phyloP scores from a whole-genome alignment of 1,140 invertebrate genomes.

The Tribolium madens region DNA sequence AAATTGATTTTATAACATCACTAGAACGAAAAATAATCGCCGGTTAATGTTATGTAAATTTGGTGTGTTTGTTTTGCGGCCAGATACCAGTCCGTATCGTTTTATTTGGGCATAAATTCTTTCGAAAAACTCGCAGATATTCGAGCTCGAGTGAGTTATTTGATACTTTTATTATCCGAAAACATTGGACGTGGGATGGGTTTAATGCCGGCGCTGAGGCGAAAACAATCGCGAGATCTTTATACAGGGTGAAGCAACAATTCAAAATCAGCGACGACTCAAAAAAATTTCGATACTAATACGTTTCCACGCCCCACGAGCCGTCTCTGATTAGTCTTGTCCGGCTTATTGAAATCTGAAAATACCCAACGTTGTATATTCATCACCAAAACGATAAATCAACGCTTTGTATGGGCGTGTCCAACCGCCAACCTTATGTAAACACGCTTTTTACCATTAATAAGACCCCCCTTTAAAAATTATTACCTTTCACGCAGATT shows the following conservation, averaged over 20 bases:
- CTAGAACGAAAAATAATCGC: conserved; percentile 39
- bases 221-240: conserved; percentile 9
- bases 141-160: conserved; percentile 39
- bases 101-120: conserved; percentile 41
- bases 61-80: conserved; percentile 50
- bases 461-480: not conserved
- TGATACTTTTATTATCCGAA: conserved; percentile 44
- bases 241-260: not conserved
- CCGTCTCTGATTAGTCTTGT: conserved; percentile 39
- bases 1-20: conserved; percentile 22
- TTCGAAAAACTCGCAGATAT: conserved; percentile 28
- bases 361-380: conserved; percentile 51
- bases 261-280: conserved; percentile 26
- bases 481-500: conserved; percentile 2
- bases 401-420: conserved; percentile 35
- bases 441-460: conserved; percentile 44
- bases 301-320: too few relatives aligned
- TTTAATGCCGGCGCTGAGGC: conserved; percentile 36
- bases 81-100: conserved; percentile 48
- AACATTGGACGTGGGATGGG: conserved; percentile 24
- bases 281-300: too few relatives aligned
- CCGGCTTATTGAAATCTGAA: conserved; percentile 53
- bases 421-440: conserved; percentile 51
- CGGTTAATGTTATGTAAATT: conserved; percentile 51
- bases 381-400: conserved; percentile 54